Conservation (phyloP, 2,797 vertebrate species). For the Clamator glandarius region DNA sequence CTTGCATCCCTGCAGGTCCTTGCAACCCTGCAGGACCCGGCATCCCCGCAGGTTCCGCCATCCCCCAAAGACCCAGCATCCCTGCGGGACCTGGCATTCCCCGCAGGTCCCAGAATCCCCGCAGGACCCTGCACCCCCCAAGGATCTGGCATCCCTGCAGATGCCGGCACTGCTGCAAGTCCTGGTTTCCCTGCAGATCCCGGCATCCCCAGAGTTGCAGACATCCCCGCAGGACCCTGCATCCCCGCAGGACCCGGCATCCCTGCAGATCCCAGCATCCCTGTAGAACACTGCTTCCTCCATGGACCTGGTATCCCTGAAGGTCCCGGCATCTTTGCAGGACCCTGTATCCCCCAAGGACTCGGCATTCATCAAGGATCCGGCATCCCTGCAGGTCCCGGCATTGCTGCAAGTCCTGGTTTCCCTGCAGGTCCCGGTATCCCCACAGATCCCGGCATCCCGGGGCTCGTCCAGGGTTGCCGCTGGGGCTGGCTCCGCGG, state of each 20-base stretch:
- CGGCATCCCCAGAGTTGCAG: too few species aligned
- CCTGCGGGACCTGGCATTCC: not conserved
- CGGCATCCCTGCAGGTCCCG: not conserved
- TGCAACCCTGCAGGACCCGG: too few species aligned
- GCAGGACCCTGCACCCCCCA: too few species aligned
- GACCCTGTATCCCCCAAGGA: too few species aligned
- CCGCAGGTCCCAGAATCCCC: too few species aligned
- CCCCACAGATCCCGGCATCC: not conserved
- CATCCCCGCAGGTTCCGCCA: too few species aligned
- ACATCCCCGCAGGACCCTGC: too few species aligned
- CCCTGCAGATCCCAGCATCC: too few species aligned
- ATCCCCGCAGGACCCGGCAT: not conserved
- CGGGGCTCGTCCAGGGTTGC: not conserved
- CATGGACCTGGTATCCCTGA: not conserved
- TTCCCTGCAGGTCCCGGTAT: too few species aligned
- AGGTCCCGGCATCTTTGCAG: too few species aligned
- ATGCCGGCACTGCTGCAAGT: too few species aligned
- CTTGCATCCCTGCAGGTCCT: not conserved
- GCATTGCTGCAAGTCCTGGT: not conserved
- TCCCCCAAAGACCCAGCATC: too few species aligned
- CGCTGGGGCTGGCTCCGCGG: not conserved
- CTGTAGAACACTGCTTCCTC: not conserved
- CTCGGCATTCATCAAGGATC: not conserved
- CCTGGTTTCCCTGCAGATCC: not conserved
- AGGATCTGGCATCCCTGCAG: not conserved